These are phyloP conservation scores for Cerastis rubricosa DNA, from an alignment of 2,888 invertebrate genomes.

Conservation along the genomic window DNA sequence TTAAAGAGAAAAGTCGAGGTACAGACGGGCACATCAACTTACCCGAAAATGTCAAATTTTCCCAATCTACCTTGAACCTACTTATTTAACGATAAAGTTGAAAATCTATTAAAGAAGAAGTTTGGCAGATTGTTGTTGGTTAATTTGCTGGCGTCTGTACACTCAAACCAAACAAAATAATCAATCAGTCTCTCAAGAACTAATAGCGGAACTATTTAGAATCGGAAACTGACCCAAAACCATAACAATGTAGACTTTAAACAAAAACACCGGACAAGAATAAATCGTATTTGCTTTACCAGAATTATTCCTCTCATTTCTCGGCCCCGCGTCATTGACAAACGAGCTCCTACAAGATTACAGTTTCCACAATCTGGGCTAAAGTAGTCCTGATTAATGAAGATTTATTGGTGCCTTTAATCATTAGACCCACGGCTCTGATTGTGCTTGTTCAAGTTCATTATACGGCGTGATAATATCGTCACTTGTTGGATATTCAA, in stretches of 20 bases:
- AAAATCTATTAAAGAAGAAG: too few species aligned
- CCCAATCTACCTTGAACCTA: too few species aligned
- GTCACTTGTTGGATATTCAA: conserved; percentile 27
- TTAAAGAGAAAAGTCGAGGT: too few species aligned
- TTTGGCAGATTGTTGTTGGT: too few species aligned
- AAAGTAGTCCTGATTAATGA: conserved; percentile 72
- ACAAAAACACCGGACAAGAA: conserved; percentile 13
- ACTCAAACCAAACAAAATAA: not conserved
- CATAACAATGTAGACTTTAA: conserved; percentile 9
- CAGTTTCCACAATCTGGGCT: conserved; percentile 68
- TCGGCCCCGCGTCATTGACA: conserved; percentile 59
- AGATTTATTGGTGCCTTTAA: conserved; percentile 71
- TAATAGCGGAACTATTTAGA: not conserved
- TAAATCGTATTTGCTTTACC: conserved; percentile 44
- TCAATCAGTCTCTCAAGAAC: not conserved
- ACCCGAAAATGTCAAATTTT: too few species aligned
- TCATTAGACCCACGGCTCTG: conserved; percentile 53
- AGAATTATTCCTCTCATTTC: conserved; percentile 41
- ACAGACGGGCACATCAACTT: not conserved
- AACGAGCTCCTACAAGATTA: conserved; percentile 63
- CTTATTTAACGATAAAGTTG: too few species aligned
- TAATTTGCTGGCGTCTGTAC: too few species aligned
- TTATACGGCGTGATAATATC: conserved; percentile 51
- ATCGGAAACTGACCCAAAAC: not conserved
- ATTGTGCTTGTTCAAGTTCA: conserved; percentile 61